These are phyloP conservation scores for Conops quadrifasciatus DNA, from an alignment of 2,888 invertebrate genomes.

Conservation along the genomic window DNA sequence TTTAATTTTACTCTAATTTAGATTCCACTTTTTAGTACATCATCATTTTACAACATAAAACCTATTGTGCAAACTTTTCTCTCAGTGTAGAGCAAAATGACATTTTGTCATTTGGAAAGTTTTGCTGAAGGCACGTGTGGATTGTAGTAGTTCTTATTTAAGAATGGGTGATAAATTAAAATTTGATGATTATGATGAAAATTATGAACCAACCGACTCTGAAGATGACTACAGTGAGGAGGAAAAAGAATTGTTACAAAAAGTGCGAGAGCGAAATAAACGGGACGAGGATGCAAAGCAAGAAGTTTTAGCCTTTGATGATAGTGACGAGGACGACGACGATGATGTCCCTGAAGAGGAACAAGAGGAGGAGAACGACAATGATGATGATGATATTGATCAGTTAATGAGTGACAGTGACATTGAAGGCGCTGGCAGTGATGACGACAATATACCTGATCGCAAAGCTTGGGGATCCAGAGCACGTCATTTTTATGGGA, in stretches of 20 bases:
- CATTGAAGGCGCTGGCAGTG: constrained; percentile 73
- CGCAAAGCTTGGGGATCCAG: constrained; percentile 89
- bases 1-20: no score
- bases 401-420: constrained; percentile 72
- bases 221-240: constrained; percentile 76
- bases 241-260: constrained; percentile 72
- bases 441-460: constrained; percentile 75
- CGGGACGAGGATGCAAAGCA: constrained; percentile 67
- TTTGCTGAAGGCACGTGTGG: background rate
- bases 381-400: constrained; percentile 64
- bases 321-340: constrained; percentile 63
- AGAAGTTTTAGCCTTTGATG: constrained; percentile 72
- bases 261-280: constrained; percentile 67
- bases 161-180: constrained; percentile 53
- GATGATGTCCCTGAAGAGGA: constrained; percentile 49
- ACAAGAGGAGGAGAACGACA: constrained; percentile 64
- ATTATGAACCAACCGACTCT: constrained; percentile 75
- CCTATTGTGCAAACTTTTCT: no score
- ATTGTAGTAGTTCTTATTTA: background rate
- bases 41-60: no score
- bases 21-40: no score
- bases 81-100: no score
- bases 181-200: constrained; percentile 59
- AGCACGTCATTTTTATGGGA: constrained; percentile 80
- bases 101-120: no score